These are phyloP conservation scores for Branchellion lobata DNA, from an alignment of 2,888 invertebrate species.

Conservation along the genomic window DNA sequence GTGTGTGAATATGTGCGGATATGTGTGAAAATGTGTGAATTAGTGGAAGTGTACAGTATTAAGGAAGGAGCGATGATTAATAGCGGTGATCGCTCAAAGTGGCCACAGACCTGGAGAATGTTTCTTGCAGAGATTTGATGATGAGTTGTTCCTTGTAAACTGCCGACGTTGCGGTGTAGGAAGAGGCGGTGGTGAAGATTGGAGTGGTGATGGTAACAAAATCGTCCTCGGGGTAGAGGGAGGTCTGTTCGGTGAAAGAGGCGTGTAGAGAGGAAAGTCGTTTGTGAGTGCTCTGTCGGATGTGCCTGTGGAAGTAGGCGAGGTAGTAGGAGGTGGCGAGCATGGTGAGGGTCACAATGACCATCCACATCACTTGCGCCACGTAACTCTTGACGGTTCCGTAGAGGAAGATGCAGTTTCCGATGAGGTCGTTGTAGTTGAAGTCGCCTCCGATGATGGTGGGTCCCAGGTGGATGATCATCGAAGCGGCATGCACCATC, in stretches of 20 bases:
- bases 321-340: constrained; percentile 59
- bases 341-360: constrained; percentile 59
- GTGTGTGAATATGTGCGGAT: no score
- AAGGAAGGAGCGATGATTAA: no score
- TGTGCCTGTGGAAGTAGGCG: constrained; percentile 59
- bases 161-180: not conserved
- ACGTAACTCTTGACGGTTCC: constrained; percentile 61
- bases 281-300: constrained; percentile 57
- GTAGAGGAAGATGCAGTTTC: constrained; percentile 60
- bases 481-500: constrained; percentile 61
- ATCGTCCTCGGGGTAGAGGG: constrained; percentile 52
- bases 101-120: not conserved
- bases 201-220: constrained; percentile 43
- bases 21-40: no score
- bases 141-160: not conserved
- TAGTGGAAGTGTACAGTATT: no score
- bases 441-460: constrained; percentile 62
- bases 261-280: constrained; percentile 55
- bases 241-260: constrained; percentile 57
- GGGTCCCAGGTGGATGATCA: constrained; percentile 62
- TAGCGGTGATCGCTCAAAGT: no score
- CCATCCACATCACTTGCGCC: constrained; percentile 62
- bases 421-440: constrained; percentile 60
- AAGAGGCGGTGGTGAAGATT: constrained; percentile 2
- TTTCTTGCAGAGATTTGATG: not conserved